Evolutionary conservation across 2,797 vertebrate genomes (phyloP), one percentile per base, ranked within the genome.

Genomic region (Phyllotis vaccarum): DNA sequence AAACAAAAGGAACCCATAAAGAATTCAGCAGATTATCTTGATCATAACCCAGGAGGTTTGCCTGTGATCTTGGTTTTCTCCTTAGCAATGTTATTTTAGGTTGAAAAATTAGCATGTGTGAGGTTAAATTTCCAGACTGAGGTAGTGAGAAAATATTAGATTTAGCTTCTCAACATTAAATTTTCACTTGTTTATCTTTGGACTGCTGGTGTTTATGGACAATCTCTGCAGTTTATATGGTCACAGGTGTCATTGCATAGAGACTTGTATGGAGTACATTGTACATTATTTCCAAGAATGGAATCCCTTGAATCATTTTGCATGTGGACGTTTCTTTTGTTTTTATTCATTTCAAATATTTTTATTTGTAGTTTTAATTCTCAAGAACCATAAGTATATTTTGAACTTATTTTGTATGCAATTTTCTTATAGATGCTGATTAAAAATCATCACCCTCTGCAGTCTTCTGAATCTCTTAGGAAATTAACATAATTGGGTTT

Each of bases 1-100:
- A 82, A 89, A 90, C 52, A 89, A 43, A 64, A 93, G 22, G 21
- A 68, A 49, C 86, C 52, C 66, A 74, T 70, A 62, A 76, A 82
- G 86, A 88, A 89, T 83, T 80, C 86, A 91, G 70, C 70, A 94
- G 54, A 60, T 90, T 80, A 37, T 72, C 37, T 58, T 92, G 66
- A 94, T 43, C 68, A 89, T 62, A 91, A 85, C 60, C 58, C 76
- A 64, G 0, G 72, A 95, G 90, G 54, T n/a, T 85, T 58, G 76
- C 87, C 64, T 91, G 72, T 66, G 70, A 80, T 90, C 88, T 85
- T 74, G 5, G 70, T 68, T 68, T n/a, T 94, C 72, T 85, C 75
- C 81, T 87, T 70, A 56, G 46, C 75, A 78, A 46, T 80, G 70
- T 91, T 96, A 96, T 91, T 97, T 89, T 81, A 52, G 75, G 91